These are phyloP conservation scores for Garra rufa DNA, from an alignment of 2,113 vertebrate species.

Conservation along the genomic window DNA sequence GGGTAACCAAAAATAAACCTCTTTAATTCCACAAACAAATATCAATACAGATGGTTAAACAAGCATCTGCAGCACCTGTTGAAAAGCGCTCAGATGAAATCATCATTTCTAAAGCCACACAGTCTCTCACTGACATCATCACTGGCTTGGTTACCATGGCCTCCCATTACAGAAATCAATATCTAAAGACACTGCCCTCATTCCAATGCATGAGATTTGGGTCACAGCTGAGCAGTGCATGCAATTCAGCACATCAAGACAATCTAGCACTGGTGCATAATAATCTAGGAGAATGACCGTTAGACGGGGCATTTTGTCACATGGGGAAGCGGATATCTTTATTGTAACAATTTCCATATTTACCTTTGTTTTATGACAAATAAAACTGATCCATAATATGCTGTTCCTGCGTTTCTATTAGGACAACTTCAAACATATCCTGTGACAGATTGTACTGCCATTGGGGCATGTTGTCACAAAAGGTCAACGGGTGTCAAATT, in stretches of 20 bases:
- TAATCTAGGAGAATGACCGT: slow-evolving; percentile 6
- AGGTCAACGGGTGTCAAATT: neutral
- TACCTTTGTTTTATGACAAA: no score
- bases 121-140: slow-evolving; percentile 48
- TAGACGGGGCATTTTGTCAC: neutral
- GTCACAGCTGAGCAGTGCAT: slow-evolving; percentile 39
- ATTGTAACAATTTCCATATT: neutral
- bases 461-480: slow-evolving; percentile 1
- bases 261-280: slow-evolving; percentile 35
- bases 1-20: slow-evolving; percentile 18
- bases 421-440: neutral
- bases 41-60: slow-evolving; percentile 29
- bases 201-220: slow-evolving; percentile 57
- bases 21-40: slow-evolving; percentile 23
- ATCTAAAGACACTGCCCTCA: slow-evolving; percentile 62
- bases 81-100: neutral
- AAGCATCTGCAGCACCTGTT: slow-evolving; percentile 50
- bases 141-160: slow-evolving; percentile 56
- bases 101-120: slow-evolving; percentile 53
- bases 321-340: neutral
- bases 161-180: slow-evolving; percentile 65
- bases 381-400: no score
- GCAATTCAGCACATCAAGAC: slow-evolving; percentile 28
- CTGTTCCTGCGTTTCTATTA: neutral
- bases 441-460: no score